Conservation (phyloP, 2,797 vertebrate species). For the Schizothorax lantsangensis region DNA sequence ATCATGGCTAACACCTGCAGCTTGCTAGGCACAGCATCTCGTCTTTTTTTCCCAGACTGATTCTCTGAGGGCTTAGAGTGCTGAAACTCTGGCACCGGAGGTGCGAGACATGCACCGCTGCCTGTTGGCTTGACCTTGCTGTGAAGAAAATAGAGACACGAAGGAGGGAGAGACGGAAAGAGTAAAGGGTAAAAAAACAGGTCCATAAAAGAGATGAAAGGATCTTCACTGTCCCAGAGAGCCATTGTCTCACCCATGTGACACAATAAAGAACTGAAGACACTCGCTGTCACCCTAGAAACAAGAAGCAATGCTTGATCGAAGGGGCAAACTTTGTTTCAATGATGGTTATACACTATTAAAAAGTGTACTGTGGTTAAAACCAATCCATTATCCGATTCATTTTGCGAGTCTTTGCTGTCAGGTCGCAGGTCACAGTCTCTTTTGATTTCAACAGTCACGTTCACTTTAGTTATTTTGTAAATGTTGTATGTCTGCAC, state of each 20-base stretch:
- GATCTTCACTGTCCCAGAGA: conserved; percentile 4
- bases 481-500: neutral
- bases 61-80: conserved; percentile 42
- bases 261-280: conserved; percentile 7
- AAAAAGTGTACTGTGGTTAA: neutral
- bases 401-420: neutral
- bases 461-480: conserved; percentile 1
- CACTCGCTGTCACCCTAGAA: neutral
- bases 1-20: conserved; percentile 35
- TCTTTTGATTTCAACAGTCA: neutral
- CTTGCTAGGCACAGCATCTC: conserved; percentile 3
- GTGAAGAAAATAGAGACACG: conserved; percentile 36
- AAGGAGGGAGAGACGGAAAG: neutral
- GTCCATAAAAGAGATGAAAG: conserved; percentile 21
- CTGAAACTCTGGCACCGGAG: conserved; percentile 41
- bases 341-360: neutral
- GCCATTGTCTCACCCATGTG: neutral
- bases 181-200: neutral
- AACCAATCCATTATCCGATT: neutral
- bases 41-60: conserved; percentile 1
- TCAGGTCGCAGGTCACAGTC: neutral
- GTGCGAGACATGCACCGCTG: conserved; percentile 44
- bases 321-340: neutral
- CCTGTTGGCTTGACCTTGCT: conserved; percentile 45
- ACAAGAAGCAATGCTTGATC: neutral